Evolutionary conservation across 35 echinoderm and acorn worm genomes (phyloP).

Genomic region (Strongylocentrotus purpuratus): DNA sequence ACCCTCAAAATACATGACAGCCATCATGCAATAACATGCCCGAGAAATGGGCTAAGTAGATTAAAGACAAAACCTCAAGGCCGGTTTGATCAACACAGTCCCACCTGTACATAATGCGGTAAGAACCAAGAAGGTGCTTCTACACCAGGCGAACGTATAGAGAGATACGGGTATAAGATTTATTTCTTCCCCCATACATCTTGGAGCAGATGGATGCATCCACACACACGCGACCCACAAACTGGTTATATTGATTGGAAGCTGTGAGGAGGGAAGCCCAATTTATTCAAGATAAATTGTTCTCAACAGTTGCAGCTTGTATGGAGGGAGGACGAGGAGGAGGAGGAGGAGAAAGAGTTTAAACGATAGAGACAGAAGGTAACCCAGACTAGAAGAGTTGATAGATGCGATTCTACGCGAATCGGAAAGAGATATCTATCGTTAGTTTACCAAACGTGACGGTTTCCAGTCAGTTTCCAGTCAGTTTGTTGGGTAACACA

Average conservation of each 20-base stretch:
- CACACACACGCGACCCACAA: background rate
- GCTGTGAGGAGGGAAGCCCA: slow-evolving; percentile 6
- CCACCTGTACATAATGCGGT: background rate
- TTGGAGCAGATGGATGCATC: background rate
- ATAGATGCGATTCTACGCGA: background rate
- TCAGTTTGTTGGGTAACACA: background rate
- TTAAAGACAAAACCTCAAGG: background rate
- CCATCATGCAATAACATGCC: background rate
- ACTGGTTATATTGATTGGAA: slow-evolving; percentile 4
- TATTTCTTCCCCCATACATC: background rate
- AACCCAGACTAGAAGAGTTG: background rate
- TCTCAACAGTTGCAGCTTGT: background rate
- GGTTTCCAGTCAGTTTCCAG: background rate
- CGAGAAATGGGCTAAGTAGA: background rate
- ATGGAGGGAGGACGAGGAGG: background rate
- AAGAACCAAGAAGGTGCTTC: background rate
- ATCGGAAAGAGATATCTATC: background rate
- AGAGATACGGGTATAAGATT: background rate
- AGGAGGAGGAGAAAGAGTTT: background rate
- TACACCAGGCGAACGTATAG: background rate
- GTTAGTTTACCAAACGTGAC: background rate
- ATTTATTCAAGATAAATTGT: background rate
- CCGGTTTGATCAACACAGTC: background rate
- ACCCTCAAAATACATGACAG: background rate
- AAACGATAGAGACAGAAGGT: background rate